Percentiles rank a stretch among this genome's conserved stretches.
Evolutionary conservation across 2,888 invertebrate species (phyloP).

Genomic region (Temnothorax rugatulus): DNA sequence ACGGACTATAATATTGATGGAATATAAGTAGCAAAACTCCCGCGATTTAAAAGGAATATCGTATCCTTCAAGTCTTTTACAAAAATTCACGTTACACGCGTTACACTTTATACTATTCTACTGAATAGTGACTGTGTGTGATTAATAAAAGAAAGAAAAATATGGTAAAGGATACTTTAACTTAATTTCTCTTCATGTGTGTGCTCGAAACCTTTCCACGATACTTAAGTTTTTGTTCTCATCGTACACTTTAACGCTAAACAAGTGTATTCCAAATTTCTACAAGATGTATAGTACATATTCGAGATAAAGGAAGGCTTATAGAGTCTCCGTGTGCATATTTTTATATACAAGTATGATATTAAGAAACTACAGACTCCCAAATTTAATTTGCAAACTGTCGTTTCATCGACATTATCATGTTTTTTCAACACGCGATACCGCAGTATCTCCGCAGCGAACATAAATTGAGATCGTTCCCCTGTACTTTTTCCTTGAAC

Average conservation of each 20-base stretch:
- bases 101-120: too few species aligned
- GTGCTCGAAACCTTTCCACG: background rate
- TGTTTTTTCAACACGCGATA: conserved; percentile 52
- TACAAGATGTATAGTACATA: background rate
- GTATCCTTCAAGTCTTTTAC: background rate
- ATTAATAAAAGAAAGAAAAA: background rate
- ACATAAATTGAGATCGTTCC: conserved; percentile 37
- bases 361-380: background rate
- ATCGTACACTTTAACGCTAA: conserved; percentile 6
- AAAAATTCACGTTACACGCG: background rate
- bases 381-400: background rate
- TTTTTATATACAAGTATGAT: background rate
- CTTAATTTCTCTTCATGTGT: background rate
- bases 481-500: conserved; percentile 60
- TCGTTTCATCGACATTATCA: conserved; percentile 11
- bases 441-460: conserved; percentile 48
- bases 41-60: background rate
- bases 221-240: background rate
- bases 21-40: background rate
- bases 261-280: conserved; percentile 8
- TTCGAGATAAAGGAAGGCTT: background rate
- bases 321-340: background rate
- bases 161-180: background rate
- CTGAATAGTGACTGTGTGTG: background rate
- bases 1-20: background rate